Base-by-base conservation (phyloP, 2,888 invertebrate genomes). In the Falcaria lacertinaria region DNA sequence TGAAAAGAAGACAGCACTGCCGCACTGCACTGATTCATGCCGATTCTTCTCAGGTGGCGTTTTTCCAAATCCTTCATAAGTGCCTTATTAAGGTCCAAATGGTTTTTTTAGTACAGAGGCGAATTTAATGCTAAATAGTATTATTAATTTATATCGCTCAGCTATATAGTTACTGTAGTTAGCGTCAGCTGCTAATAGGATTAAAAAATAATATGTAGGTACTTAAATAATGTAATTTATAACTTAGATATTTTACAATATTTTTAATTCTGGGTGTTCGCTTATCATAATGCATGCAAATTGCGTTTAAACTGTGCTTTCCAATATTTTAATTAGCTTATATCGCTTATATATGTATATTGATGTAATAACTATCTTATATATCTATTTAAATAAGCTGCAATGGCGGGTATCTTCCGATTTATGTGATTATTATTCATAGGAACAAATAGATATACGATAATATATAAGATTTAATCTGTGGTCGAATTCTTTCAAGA, bases 241-340 rank as follows among this genome's bases (percentile, higher is more conserved):
- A n/a, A 7, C 15, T 7, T 2, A 8, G 15, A 34, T 15, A 34
- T 15, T 15, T 15, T 13, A 14, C 33, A 33, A 53, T 36, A 45
- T 49, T 43, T 42, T 28, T 34, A 43, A 42, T 47, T 47, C 52
- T 63, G 53, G 58, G 64, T 64, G 62, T 62, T 62, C 54, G 41
- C 16, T 28, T 42, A 46, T 48, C 48, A 53, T 58, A 61, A 52
- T 50, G 48, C 54, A 69, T 68, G 54, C 42, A 60, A 69, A 69
- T 64, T 35, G 56, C 34, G 44, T 44, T 47, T 64, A 52, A 51
- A 42, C 47, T 47, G 47, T 44, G 50, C 54, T 52, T 58, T 54
- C 56, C 51, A 54, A 40, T 64, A 64, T 63, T 59, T 58, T 69
- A 64, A 69, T 69, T 67, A 61, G 51, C 50, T 44, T 54, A 50